Evolutionary conservation across 2,888 invertebrate species (phyloP), one percentile per base, ranked within the genome.

Genomic region (Aleiodes leptofemur): DNA sequence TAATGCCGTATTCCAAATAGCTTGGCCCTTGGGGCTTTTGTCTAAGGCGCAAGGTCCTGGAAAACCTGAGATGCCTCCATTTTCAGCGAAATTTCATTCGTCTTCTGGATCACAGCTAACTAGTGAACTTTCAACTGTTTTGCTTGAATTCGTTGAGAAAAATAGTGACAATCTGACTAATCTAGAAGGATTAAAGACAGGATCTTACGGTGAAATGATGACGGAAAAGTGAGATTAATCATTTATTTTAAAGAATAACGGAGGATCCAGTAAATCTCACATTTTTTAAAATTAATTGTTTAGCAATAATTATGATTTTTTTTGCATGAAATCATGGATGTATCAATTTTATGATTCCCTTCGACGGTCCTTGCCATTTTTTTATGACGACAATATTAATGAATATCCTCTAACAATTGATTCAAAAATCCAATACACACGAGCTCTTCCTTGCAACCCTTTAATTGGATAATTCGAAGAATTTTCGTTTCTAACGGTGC

Each of bases 1-100:
- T 8, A 86, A 86, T 64, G 78, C 79, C 6, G 85, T 50, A 5
- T 86, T 79, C 61, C 80, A 86, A 16, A 13, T 85, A 16, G 87
- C 82, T 4, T 80, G 79, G 72, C 84, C 86, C 16, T 72, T 86
- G 9, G 85, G 82, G 1, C 50, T 81, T 8, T 13, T 81, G 13
- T 77, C 80, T 13, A 82, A 83, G 56, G 56, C 66, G 0, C 69
- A 79, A 29, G 79, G 79, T 13, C 66, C 69, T 74, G 51, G 72
- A 55, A 16, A 72, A 7, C 16, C 14, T 29, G 38, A 61, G 7
- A 29, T 29, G 29, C 5, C 16, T 14, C 43, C 61, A 4, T 57
- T 55, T 9, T 5, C 0, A 31, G 43, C 51, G 6, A 38, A 38
- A 38, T 50, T 77, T 8, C 69, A 72, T 51, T 56, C 61, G 38